Evolutionary conservation across 2,797 vertebrate genomes (phyloP).

Genomic region (Heliangelus exortis): DNA sequence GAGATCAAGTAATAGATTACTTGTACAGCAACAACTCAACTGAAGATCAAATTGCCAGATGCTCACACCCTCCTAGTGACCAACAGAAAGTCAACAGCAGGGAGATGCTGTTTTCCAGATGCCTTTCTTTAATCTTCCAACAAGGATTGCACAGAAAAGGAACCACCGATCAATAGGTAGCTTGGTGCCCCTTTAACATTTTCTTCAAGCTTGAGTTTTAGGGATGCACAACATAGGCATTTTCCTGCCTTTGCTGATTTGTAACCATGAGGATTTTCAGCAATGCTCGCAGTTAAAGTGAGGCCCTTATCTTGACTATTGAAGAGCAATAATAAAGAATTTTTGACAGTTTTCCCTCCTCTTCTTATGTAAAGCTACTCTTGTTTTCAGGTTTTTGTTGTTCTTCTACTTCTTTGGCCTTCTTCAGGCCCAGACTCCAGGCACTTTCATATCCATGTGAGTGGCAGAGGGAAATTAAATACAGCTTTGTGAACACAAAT

Average conservation of each 20-base stretch:
- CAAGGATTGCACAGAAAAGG: neutral
- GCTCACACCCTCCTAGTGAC: neutral
- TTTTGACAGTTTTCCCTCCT: fast-evolving
- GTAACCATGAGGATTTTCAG: neutral
- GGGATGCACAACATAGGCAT: neutral
- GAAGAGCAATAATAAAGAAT: neutral
- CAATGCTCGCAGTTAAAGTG: neutral
- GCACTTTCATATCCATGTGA: neutral
- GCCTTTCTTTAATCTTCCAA: neutral
- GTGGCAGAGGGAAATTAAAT: neutral
- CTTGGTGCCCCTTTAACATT: neutral
- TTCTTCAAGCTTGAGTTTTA: neutral
- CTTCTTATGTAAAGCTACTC: neutral
- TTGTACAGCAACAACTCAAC: neutral
- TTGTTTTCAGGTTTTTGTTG: neutral
- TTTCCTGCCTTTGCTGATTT: neutral
- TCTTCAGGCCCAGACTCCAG: neutral
- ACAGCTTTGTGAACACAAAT: neutral
- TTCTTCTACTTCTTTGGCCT: neutral
- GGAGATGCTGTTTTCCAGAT: neutral
- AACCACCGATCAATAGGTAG: neutral
- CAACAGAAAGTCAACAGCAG: neutral
- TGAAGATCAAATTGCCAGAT: neutral
- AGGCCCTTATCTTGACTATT: neutral
- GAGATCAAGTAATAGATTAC: neutral